Percentiles rank a stretch among this genome's conserved stretches.
Evolutionary conservation across 1,140 invertebrate genomes (phyloP).

Genomic region (Muscidifurax raptorellus): DNA sequence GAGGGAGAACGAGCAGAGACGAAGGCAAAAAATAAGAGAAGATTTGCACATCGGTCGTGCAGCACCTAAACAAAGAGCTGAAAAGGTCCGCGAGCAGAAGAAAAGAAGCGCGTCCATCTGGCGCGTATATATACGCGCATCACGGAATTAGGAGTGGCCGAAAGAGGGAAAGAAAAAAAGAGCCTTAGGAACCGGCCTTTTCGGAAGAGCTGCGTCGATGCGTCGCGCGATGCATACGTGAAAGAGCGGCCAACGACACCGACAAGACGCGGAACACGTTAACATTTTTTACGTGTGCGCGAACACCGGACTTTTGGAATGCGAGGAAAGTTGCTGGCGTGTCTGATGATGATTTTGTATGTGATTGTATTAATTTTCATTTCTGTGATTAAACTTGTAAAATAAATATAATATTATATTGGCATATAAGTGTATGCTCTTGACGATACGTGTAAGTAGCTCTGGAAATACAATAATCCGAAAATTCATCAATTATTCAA

Average conservation of each 20-base stretch:
- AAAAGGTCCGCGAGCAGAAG: not conserved
- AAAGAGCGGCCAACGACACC: conserved; percentile 34
- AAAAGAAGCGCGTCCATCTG: conserved; percentile 30
- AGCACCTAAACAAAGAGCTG: conserved; percentile 11
- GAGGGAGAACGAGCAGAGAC: not conserved
- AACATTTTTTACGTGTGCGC: conserved; percentile 27
- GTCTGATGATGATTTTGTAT: too few relatives aligned
- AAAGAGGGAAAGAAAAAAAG: not conserved
- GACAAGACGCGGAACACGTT: not conserved
- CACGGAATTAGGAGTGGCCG: conserved; percentile 36
- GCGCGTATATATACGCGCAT: not conserved
- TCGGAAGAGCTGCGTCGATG: conserved; percentile 6
- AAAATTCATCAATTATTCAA: too few relatives aligned
- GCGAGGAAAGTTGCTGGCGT: not conserved
- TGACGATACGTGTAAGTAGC: not conserved
- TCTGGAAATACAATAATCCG: too few relatives aligned
- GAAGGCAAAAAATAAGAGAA: conserved; percentile 10
- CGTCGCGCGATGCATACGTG: conserved; percentile 41
- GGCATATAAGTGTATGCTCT: too few relatives aligned
- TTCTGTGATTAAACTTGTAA: too few relatives aligned
- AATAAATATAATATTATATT: too few relatives aligned
- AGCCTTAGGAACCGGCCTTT: conserved; percentile 38
- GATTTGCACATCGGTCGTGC: not conserved
- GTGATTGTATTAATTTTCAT: too few relatives aligned
- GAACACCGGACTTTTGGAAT: conserved; percentile 14